phyloP scores from a whole-genome alignment of 1,140 invertebrate genomes.

The Oedothorax gibbosus region DNA sequence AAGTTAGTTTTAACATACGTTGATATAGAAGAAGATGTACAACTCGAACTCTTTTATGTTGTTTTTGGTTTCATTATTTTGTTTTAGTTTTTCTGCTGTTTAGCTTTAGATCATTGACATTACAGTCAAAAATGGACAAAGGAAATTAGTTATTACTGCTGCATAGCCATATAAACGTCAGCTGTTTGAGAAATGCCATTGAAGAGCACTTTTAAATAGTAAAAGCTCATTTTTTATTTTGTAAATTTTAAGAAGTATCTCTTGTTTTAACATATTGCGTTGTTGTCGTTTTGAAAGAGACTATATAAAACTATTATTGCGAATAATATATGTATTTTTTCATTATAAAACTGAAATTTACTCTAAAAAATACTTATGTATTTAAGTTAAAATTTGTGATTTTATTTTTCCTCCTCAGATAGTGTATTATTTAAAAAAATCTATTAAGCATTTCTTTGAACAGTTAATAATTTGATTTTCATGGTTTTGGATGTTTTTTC shows the following conservation, averaged over 20 bases:
- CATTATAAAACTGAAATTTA: background rate
- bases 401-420: background rate
- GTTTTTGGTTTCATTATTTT: conserved; percentile 52
- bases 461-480: background rate
- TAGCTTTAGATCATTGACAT: conserved; percentile 53
- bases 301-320: background rate
- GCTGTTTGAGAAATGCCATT: background rate
- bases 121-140: conserved; percentile 48
- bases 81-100: conserved; percentile 37
- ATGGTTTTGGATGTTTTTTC: background rate
- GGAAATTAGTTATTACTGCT: conserved; percentile 8
- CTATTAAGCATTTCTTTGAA: background rate
- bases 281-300: background rate
- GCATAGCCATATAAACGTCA: background rate
- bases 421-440: background rate
- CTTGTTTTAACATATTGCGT: no score
- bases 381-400: background rate
- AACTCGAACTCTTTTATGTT: conserved; percentile 29
- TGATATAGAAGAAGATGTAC: conserved; percentile 37
- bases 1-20: background rate
- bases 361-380: background rate
- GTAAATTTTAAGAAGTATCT: no score
- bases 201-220: no score
- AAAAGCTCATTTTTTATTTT: no score
- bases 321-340: background rate